Base-by-base conservation (phyloP, 2,797 vertebrate genomes). In the Neosalanx taihuensis region DNA sequence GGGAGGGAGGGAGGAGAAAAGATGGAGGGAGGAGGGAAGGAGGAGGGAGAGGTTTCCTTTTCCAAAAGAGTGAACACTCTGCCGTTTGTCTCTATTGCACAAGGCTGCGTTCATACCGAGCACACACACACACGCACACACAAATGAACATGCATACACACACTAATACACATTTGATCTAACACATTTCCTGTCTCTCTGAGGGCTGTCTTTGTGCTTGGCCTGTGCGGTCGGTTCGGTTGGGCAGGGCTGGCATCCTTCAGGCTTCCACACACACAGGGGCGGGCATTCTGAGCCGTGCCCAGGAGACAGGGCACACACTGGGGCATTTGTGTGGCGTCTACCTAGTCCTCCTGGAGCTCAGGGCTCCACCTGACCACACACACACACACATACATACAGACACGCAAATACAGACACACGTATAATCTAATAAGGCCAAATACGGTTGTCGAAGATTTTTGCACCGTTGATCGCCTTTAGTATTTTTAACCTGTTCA, bases 21-120 rank as follows among this genome's bases (percentile, higher is more conserved):
- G 77, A 73, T 71, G 79, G 76, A 67, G 71, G 79, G 80, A 79
- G 85, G 60, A 2, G 29, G 4, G 64, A 30, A 13, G 64, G 31
- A 2, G 31, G 13, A 29, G 12, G 69, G 62, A 72, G 69, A 72
- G 30, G 70, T 89, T 89, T 91, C 86, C 88, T 83, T 76, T 79
- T 72, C 72, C 75, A 81, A 86, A 86, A 76, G 71, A 86, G 71
- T 79, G 72, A 91, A 94, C 92, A 94, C 92, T 89, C 87, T 77
- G 73, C 76, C 81, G 83, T 88, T 92, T 93, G 92, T 92, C 87
- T 83, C 61, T 68, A 3, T 57, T 80, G 85, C 82, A 93, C 91
- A 93, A 93, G 89, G 88, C 81, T 79, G 87, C 84, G 84, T 92
- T 94, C 87, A 92, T 89, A 69, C 72, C 84, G 71, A 67, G 76